Percentiles rank a stretch among this genome's conserved stretches.
Evolutionary conservation across 2,113 vertebrate species (phyloP).

Genomic region (Rhinolophus sinicus): DNA sequence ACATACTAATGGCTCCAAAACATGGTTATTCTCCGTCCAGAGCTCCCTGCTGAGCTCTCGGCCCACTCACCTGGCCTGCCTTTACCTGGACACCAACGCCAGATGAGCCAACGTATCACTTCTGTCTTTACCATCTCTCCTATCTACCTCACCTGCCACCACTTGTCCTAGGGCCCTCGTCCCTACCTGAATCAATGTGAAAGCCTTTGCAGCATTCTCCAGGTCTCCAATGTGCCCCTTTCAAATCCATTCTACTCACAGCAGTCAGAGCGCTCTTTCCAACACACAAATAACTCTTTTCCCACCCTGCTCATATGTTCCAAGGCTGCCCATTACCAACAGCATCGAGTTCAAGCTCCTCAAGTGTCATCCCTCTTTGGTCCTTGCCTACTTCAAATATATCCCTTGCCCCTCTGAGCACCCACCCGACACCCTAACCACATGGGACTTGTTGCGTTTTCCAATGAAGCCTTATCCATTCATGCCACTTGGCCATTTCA

Average conservation of each 20-base stretch:
- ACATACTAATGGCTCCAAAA: neutral
- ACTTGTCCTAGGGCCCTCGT: neutral
- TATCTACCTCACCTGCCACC: neutral
- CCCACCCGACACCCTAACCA: no score
- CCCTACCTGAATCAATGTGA: neutral
- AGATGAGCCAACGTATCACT: neutral
- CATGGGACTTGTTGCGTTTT: neutral
- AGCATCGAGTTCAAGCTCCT: neutral
- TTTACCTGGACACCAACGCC: neutral
- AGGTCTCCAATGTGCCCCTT: neutral
- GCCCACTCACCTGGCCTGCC: neutral
- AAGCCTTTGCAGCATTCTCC: neutral
- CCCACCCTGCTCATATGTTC: neutral
- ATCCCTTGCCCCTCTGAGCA: neutral
- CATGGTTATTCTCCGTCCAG: neutral
- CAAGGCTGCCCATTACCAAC: neutral
- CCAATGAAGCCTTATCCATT: neutral
- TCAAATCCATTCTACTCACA: neutral
- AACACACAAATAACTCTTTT: neutral
- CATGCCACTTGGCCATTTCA: neutral
- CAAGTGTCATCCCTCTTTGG: neutral
- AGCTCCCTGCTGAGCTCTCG: neutral
- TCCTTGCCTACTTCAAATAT: neutral
- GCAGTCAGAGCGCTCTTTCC: neutral
- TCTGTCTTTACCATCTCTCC: neutral